phyloP scores from a whole-genome alignment of 2,888 invertebrate genomes.

The Stegana nigrithorax region DNA sequence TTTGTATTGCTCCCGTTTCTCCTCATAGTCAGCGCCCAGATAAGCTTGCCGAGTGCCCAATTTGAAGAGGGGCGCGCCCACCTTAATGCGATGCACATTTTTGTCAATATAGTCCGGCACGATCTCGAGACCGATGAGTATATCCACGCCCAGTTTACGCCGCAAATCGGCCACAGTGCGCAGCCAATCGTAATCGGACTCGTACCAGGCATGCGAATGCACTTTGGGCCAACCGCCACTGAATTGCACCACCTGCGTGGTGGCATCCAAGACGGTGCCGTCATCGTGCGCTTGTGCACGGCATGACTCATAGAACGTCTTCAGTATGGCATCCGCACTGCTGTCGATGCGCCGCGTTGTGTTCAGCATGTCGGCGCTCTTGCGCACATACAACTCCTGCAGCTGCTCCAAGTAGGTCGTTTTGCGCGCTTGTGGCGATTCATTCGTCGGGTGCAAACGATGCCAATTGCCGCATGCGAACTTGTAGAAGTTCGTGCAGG shows the following conservation, averaged over 20 bases:
- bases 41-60: constrained; percentile 49
- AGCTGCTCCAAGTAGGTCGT: constrained; percentile 58
- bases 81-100: constrained; percentile 54
- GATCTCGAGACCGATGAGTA: constrained; percentile 61
- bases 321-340: constrained; percentile 53
- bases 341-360: constrained; percentile 38
- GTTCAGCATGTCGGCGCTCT: constrained; percentile 58
- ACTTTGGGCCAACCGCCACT: constrained; percentile 64
- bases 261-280: constrained; percentile 39
- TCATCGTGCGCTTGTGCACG: constrained; percentile 41
- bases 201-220: constrained; percentile 52
- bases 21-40: constrained; percentile 35
- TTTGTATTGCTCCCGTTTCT: constrained; percentile 43
- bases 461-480: constrained; percentile 65
- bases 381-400: constrained; percentile 54
- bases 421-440: constrained; percentile 36
- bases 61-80: constrained; percentile 58
- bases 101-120: constrained; percentile 57
- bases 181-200: constrained; percentile 62
- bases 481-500: constrained; percentile 61
- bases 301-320: constrained; percentile 59
- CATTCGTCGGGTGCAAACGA: constrained; percentile 49
- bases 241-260: constrained; percentile 50
- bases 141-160: constrained; percentile 56
- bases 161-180: constrained; percentile 55